These are phyloP conservation scores for Onychorhynchus coronatus DNA, from an alignment of 2,113 vertebrate species.

Conservation along the genomic window DNA sequence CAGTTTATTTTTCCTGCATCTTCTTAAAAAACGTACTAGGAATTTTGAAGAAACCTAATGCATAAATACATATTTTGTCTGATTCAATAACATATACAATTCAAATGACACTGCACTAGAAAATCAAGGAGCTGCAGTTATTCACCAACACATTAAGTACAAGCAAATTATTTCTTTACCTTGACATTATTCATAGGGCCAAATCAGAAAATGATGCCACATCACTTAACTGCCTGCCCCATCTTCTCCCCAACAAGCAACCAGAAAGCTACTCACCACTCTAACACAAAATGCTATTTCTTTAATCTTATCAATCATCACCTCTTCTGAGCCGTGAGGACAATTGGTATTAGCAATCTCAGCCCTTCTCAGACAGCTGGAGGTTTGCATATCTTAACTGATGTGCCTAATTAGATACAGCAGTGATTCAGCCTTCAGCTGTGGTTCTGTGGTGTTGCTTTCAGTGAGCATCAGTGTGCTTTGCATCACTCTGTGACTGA, in stretches of 20 bases:
- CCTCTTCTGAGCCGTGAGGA: neutral
- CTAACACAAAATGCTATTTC: neutral
- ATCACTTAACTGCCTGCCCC: neutral
- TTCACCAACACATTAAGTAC: conserved; percentile 20
- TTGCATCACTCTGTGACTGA: neutral
- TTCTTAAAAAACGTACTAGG: conserved; percentile 64
- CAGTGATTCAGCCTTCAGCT: conserved; percentile 16
- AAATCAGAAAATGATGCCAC: conserved; percentile 39
- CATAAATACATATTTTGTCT: conserved; percentile 75
- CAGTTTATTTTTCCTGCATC: conserved; percentile 61
- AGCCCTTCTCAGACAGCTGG: neutral
- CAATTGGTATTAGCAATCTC: neutral
- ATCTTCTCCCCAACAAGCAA: neutral
- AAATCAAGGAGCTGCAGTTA: conserved; percentile 46
- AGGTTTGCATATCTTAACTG: conserved; percentile 11
- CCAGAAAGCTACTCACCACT: neutral
- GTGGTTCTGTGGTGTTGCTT: neutral
- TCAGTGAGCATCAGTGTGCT: neutral
- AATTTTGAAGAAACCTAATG: conserved; percentile 69
- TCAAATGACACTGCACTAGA: conserved; percentile 64
- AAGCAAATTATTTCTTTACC: conserved; percentile 43
- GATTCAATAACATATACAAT: conserved; percentile 67
- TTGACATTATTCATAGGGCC: conserved; percentile 41
- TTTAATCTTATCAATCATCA: neutral
- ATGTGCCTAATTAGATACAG: conserved; percentile 34